Evolutionary conservation across 2,113 vertebrate genomes (phyloP), one percentile per base, ranked within the genome.

Genomic region (Butorides virescens): DNA sequence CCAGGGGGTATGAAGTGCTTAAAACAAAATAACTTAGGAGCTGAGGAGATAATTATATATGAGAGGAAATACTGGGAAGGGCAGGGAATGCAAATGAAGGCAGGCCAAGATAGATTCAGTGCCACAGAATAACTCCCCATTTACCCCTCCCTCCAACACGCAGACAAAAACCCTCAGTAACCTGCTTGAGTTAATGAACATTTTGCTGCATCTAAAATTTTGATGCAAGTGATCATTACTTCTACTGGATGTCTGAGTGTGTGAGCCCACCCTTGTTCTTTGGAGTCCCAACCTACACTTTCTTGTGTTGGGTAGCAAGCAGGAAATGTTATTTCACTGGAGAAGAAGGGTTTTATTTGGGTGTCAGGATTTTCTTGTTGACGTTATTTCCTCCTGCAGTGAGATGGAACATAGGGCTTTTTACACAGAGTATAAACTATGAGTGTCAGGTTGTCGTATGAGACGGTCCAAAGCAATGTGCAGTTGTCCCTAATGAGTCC

Each of bases 21-120:
- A 93, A 97, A 98, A 90, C 78, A 94, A 97, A 97, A 87, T 89
- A 96, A 90, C 92, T 92, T 36, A 86, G 92, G 80, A 96, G 68
- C 89, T 95, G 84, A 95, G 96, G 56, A 97, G 94, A 71, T 97
- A 97, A 96, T 98, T 98, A 95, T 80, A 70, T 94, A 32, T 86
- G 76, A 94, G 86, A 76, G 32, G 78, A 86, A 94, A 78, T 90
- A 89, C 32, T 89, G 88, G 91, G 92, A 95, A 96, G 56, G 87
- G 59, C 65, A 92, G 55, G 59, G 49, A 95, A 90, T 80, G 85
- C 73, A 96, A 96, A 95, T 79, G 67, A 97, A 95, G 86, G 92
- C 82, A 85, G 49, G 90, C 88, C 80, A 70, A 72, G 89, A 73
- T 92, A 94, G 82, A 81, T 34, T 87, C 32, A 63, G 32, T 74